Evolutionary conservation across 2,113 vertebrate genomes (phyloP).

Genomic region (Pseudorasbora parva): DNA sequence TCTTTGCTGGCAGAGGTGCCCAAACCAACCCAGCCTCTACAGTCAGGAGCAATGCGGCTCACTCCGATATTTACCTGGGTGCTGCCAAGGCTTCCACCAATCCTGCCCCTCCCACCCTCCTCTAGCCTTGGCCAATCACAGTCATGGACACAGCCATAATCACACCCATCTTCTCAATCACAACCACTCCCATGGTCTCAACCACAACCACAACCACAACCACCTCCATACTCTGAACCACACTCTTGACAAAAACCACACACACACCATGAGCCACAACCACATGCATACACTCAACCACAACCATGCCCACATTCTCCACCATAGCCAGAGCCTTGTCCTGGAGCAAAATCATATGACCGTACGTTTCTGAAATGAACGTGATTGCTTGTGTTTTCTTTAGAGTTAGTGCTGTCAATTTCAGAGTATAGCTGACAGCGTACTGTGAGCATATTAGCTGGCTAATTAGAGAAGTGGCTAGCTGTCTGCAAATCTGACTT

Average conservation of each 20-base stretch:
- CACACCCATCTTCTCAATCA: slow-evolving; percentile 58
- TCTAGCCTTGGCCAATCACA: slow-evolving; percentile 59
- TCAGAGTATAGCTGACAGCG: slow-evolving; percentile 35
- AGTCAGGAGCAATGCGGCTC: slow-evolving; percentile 66
- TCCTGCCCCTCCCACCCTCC: slow-evolving; percentile 55
- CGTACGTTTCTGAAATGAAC: slow-evolving; percentile 65
- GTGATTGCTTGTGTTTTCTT: slow-evolving; percentile 4
- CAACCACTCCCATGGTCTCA: slow-evolving; percentile 64
- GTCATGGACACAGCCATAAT: slow-evolving; percentile 41
- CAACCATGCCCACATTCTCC: slow-evolving; percentile 61
- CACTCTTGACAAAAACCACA: slow-evolving; percentile 61
- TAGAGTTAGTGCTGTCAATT: slow-evolving; percentile 25
- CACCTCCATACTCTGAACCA: slow-evolving; percentile 63
- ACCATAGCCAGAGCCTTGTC: slow-evolving; percentile 46
- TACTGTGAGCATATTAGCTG: slow-evolving; percentile 46
- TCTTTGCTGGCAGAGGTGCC: slow-evolving; percentile 64
- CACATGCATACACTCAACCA: slow-evolving; percentile 10
- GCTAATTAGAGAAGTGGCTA: slow-evolving; percentile 49
- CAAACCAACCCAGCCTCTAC: slow-evolving; percentile 57
- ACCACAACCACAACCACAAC: slow-evolving; percentile 62
- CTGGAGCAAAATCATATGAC: slow-evolving; percentile 43
- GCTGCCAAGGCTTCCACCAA: slow-evolving; percentile 61
- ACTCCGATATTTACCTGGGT: slow-evolving; percentile 62
- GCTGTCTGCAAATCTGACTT: slow-evolving; percentile 49
- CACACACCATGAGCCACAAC: slow-evolving; percentile 46